Conservation (phyloP, 2,113 vertebrate genomes). For the Oncorhynchus kisutch region DNA sequence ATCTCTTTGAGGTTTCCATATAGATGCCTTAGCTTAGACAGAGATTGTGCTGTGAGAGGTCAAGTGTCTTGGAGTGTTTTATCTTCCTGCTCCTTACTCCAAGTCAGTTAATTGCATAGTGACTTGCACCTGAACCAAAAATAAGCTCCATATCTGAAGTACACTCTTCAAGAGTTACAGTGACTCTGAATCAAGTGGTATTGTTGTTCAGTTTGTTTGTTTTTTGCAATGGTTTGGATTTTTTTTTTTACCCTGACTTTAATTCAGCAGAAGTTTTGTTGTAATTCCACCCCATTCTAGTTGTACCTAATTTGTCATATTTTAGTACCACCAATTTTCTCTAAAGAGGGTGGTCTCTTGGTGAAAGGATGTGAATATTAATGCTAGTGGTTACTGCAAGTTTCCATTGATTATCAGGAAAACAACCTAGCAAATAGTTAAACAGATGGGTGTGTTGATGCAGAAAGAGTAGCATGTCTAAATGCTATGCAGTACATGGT, state of each 20-base stretch:
- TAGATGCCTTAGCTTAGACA: constrained; percentile 20
- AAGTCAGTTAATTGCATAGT: neutral
- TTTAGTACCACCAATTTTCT: too few species aligned
- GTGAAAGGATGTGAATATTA: neutral
- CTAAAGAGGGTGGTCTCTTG: neutral
- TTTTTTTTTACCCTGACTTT: neutral
- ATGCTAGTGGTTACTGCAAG: neutral
- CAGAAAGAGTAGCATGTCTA: neutral
- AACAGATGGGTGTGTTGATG: neutral
- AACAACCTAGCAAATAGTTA: neutral
- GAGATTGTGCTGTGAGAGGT: constrained; percentile 15
- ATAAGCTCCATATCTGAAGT: constrained; percentile 25
- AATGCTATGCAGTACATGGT: neutral
- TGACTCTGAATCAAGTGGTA: constrained; percentile 9
- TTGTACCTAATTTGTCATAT: too few species aligned
- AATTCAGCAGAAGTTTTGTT: neutral
- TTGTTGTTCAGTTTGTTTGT: constrained; percentile 5
- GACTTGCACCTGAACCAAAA: constrained; percentile 31
- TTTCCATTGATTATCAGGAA: neutral
- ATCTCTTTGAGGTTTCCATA: constrained; percentile 22
- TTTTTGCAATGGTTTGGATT: constrained; percentile 35
- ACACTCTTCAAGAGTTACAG: constrained; percentile 21
- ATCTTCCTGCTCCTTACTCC: constrained; percentile 7
- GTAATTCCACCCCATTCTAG: neutral
- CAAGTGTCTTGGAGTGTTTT: constrained; percentile 22